Evolutionary conservation across 2,797 vertebrate species (phyloP), one percentile per base, ranked within the genome.

Genomic region (Hippoglossus hippoglossus): DNA sequence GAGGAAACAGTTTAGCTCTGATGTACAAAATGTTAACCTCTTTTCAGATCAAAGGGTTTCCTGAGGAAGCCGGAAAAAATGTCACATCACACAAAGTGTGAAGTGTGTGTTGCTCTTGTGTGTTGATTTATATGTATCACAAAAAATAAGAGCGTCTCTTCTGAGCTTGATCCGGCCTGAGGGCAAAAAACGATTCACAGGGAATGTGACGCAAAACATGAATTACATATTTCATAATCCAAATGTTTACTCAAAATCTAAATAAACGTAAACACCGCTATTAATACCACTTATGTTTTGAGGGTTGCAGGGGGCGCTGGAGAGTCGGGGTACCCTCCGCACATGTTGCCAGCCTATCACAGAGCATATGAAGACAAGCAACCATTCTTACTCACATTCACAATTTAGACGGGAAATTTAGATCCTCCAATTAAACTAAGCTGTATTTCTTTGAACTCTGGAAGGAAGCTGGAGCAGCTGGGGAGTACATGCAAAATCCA

Each of bases 11-110:
- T 85, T 85, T 74, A 64, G 54, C 62, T 83, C 76, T 69, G 82
- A 87, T 80, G 69, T 83, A 84, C 50, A 63, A 82, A 83, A 83
- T 77, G 80, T 85, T 79, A 83, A 82, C 75, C 77, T 74, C 28
- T 73, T 81, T 71, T 57, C 22, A 87, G 81, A 86, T 91, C 79
- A 90, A 89, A 88, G 70, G 51, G n/a, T 63, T 72, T 71, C n/a
- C 6, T 7, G 19, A 52, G 53, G 58, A 82, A 70, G 58, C 36
- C 41, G 36, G 57, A 75, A 69, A 52, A 77, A 69, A 72, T 50
- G 50, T 64, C 59, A 52, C 36, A 18, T n/a, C 53, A 28, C 51
- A 60, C 31, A 46, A 66, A 64, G 36, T 62, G 61, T 65, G 41
- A 66, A 67, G 36, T 62, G 61, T 65, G 41, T 46, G 28, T 9